These are phyloP conservation scores for Agelaius tricolor DNA, from an alignment of 2,113 vertebrate species.

Conservation along the genomic window DNA sequence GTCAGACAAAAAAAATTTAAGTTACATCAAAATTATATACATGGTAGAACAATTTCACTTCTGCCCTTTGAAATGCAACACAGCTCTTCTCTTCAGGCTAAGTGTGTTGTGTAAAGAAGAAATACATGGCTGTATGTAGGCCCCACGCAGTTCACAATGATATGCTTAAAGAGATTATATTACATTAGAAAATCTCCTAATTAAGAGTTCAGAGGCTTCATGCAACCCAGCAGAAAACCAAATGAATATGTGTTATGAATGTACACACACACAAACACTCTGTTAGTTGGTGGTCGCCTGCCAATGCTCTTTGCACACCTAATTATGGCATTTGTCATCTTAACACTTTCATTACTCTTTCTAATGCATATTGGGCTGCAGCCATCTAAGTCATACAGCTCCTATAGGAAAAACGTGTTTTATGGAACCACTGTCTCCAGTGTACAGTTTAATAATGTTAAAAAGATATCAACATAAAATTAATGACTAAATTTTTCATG, in stretches of 20 bases:
- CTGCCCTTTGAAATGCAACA: neutral
- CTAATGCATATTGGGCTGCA: neutral
- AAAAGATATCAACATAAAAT: constrained; percentile 61
- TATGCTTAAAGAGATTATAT: neutral
- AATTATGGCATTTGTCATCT: constrained; percentile 51
- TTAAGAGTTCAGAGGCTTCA: neutral
- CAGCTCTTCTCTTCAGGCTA: neutral
- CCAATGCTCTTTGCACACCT: constrained; percentile 3
- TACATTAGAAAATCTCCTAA: neutral
- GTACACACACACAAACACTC: neutral
- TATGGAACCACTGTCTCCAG: constrained; percentile 22
- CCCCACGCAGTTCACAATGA: neutral
- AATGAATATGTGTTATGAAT: neutral
- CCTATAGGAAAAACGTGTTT: constrained; percentile 26
- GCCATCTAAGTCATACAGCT: neutral
- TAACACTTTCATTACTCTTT: constrained; percentile 51
- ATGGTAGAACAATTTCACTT: neutral
- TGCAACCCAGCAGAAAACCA: neutral
- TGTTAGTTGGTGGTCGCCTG: neutral
- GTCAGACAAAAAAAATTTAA: neutral
- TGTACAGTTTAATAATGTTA: constrained; percentile 47
- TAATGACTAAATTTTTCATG: constrained; percentile 48
- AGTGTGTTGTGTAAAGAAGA: neutral
- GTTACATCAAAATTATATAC: neutral
- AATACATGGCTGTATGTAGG: neutral